Conservation (phyloP, 2,888 invertebrate genomes). For the Pilophorus perplexus region DNA sequence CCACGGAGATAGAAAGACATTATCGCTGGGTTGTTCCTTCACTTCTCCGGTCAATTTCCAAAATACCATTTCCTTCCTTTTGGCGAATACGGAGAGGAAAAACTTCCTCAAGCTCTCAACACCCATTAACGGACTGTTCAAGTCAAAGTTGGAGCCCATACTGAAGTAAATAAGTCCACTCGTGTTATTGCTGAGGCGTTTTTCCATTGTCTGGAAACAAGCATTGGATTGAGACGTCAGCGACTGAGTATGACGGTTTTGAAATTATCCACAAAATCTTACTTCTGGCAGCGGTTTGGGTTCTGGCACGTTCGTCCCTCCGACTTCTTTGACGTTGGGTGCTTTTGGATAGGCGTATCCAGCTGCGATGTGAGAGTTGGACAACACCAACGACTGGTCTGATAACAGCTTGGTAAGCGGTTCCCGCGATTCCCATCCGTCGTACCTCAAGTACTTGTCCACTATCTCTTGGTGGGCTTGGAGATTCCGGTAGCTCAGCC, state of each 20-base stretch:
- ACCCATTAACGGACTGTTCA: neutral
- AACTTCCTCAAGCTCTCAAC: neutral
- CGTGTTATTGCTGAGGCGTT: neutral
- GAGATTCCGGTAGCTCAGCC: slow-evolving; percentile 35
- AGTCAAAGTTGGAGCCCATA: slow-evolving; percentile 7
- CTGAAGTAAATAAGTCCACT: slow-evolving; percentile 20
- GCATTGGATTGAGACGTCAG: neutral
- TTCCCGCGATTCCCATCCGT: slow-evolving; percentile 40
- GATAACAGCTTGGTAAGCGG: slow-evolving; percentile 37
- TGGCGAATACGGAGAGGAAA: slow-evolving; percentile 54
- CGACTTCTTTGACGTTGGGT: slow-evolving; percentile 42
- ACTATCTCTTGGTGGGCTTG: slow-evolving; percentile 39
- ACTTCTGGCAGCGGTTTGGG: slow-evolving; percentile 45
- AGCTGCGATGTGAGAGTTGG: slow-evolving; percentile 44
- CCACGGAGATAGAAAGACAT: slow-evolving; percentile 16
- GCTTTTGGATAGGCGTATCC: slow-evolving; percentile 39
- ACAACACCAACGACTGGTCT: slow-evolving; percentile 43
- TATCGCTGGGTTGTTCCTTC: slow-evolving; percentile 60
- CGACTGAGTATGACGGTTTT: neutral
- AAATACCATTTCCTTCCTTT: slow-evolving; percentile 53
- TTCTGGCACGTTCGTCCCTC: slow-evolving; percentile 35
- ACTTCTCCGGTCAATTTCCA: slow-evolving; percentile 58
- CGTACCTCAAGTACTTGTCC: slow-evolving; percentile 44
- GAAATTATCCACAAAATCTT: neutral
- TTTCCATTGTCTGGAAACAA: slow-evolving; percentile 50